Conservation (phyloP, 1,140 invertebrate genomes). For the Papilio polytes region DNA sequence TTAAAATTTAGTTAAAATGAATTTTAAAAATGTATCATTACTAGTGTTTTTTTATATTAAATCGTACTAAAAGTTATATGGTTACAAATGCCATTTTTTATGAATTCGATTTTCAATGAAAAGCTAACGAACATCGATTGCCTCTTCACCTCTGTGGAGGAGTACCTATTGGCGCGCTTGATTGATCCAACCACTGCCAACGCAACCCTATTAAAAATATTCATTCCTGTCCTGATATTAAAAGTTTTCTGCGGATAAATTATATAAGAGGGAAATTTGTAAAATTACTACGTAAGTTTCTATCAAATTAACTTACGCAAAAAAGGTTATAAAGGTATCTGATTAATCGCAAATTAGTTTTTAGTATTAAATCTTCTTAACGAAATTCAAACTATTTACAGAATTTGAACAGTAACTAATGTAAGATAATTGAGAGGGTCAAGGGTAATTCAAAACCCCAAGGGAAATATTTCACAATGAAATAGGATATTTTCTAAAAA, state of each 20-base stretch:
- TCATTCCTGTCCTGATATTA: not conserved
- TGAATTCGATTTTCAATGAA: not conserved
- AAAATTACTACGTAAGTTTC: too few species aligned
- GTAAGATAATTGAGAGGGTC: not conserved
- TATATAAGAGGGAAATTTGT: not conserved
- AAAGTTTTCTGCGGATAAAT: not conserved
- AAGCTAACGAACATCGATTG: constrained; percentile 15
- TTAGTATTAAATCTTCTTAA: too few species aligned
- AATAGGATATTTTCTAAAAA: too few species aligned
- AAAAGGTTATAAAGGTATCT: too few species aligned
- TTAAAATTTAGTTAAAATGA: too few species aligned
- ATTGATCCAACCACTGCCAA: not conserved
- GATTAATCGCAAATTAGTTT: too few species aligned
- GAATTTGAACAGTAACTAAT: not conserved
- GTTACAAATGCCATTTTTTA: not conserved
- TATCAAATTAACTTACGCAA: too few species aligned
- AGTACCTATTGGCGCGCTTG: not conserved
- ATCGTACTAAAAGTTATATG: not conserved
- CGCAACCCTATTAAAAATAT: not conserved
- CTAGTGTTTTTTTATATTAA: not conserved
- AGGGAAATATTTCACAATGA: too few species aligned
- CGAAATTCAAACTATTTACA: not conserved
- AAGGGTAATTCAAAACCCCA: too few species aligned
- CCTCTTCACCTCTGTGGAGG: not conserved
- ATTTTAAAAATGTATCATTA: not conserved